A percentile compares a stretch with the other conserved stretches of the same genome.
phyloP scores from a whole-genome alignment of 2,113 vertebrate species.

The Chamaea fasciata region DNA sequence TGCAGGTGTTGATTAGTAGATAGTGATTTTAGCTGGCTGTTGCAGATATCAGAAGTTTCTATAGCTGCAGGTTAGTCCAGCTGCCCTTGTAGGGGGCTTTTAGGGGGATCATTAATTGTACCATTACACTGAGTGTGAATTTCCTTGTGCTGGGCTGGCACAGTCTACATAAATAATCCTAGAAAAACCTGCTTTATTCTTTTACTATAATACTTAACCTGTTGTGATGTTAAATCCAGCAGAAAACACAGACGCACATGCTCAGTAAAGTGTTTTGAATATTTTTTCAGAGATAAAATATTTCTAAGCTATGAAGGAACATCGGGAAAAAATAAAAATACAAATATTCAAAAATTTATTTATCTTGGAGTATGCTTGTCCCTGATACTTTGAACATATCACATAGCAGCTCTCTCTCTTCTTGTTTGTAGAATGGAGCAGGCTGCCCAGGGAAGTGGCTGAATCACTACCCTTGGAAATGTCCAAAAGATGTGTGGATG shows the following conservation, averaged over 20 bases:
- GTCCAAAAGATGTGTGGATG: neutral
- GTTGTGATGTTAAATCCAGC: neutral
- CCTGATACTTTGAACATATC: neutral
- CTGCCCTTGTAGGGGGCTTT: neutral
- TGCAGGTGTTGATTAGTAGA: neutral
- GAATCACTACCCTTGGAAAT: neutral
- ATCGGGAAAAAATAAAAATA: neutral
- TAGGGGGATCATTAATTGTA: neutral
- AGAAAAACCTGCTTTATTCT: neutral
- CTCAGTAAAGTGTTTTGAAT: neutral
- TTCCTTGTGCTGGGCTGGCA: neutral
- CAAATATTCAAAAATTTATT: neutral
- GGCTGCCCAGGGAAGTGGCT: neutral
- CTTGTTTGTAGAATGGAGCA: neutral
- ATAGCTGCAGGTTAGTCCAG: neutral
- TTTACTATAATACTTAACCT: neutral
- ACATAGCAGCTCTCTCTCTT: neutral
- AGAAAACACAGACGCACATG: neutral
- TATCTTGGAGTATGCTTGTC: neutral
- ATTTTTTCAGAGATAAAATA: neutral
- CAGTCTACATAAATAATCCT: neutral
- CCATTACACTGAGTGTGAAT: neutral
- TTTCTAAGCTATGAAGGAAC: neutral
- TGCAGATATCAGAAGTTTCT: neutral
- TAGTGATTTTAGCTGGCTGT: neutral